These are phyloP conservation scores for Agapetus fuscipes DNA, from an alignment of 2,888 invertebrate genomes.

Conservation along the genomic window DNA sequence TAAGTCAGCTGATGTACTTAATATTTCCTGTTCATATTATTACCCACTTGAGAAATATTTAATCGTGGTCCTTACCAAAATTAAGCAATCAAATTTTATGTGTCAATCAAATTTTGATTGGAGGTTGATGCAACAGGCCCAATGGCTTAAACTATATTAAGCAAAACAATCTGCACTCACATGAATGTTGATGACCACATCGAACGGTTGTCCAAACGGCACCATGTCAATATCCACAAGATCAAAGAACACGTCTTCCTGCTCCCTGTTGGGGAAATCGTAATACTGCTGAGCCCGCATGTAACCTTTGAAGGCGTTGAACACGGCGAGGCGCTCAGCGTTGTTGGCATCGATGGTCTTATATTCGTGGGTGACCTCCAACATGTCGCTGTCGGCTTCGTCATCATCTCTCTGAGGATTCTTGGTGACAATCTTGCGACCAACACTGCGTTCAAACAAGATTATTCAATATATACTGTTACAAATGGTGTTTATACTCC, in stretches of 20 bases:
- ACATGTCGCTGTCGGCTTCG: constrained; percentile 52
- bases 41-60: no score
- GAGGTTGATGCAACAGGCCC: no score
- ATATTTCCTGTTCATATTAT: no score
- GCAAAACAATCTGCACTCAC: no score
- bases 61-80: no score
- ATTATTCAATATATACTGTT: background rate
- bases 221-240: constrained; percentile 56
- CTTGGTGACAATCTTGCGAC: constrained; percentile 58
- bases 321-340: constrained; percentile 55
- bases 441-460: constrained; percentile 43
- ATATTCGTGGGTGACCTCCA: constrained; percentile 56
- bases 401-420: constrained; percentile 51
- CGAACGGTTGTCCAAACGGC: constrained; percentile 56
- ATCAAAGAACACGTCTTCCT: constrained; percentile 55
- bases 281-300: constrained; percentile 52
- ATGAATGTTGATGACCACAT: constrained; percentile 55
- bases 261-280: constrained; percentile 47
- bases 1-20: no score
- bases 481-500: background rate
- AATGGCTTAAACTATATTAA: no score
- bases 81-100: no score
- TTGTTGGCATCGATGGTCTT: constrained; percentile 54
- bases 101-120: no score
- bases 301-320: constrained; percentile 56